Evolutionary conservation across 2,888 invertebrate genomes (phyloP).

Genomic region (Synanthedon myopaeformis): DNA sequence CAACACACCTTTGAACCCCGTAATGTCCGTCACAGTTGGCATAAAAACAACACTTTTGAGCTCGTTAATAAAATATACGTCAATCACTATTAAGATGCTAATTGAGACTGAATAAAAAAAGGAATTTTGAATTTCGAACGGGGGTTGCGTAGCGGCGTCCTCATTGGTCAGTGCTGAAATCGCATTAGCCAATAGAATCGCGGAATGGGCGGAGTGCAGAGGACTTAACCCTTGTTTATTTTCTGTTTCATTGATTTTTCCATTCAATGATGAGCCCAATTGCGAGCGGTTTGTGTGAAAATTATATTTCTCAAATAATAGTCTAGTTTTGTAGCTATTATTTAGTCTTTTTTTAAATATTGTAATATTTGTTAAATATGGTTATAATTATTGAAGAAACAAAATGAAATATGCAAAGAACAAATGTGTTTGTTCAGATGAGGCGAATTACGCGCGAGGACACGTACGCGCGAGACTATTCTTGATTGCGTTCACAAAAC

Average conservation of each 20-base stretch:
- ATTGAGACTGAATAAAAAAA: conserved; percentile 36
- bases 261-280: too few species aligned
- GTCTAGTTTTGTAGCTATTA: too few species aligned
- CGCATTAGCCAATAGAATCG: conserved; percentile 26
- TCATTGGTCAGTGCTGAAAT: conserved; percentile 29
- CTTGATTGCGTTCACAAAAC: too few species aligned
- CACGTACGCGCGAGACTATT: too few species aligned
- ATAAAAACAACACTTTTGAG: conserved; percentile 27
- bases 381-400: too few species aligned
- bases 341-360: too few species aligned
- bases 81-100: conserved; percentile 7
- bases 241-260: not conserved
- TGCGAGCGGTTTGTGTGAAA: too few species aligned
- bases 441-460: too few species aligned
- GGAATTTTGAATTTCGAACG: conserved; percentile 38
- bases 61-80: not conserved
- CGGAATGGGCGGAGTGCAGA: conserved; percentile 18
- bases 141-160: conserved; percentile 22
- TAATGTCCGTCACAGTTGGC: conserved; percentile 48
- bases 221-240: conserved; percentile 1
- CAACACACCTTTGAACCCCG: not conserved
- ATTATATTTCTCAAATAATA: too few species aligned
- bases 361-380: too few species aligned
- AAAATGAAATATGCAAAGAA: too few species aligned
- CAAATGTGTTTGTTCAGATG: too few species aligned